These are phyloP conservation scores for Danio albolineatus DNA, from an alignment of 2,797 vertebrate genomes.

Conservation along the genomic window DNA sequence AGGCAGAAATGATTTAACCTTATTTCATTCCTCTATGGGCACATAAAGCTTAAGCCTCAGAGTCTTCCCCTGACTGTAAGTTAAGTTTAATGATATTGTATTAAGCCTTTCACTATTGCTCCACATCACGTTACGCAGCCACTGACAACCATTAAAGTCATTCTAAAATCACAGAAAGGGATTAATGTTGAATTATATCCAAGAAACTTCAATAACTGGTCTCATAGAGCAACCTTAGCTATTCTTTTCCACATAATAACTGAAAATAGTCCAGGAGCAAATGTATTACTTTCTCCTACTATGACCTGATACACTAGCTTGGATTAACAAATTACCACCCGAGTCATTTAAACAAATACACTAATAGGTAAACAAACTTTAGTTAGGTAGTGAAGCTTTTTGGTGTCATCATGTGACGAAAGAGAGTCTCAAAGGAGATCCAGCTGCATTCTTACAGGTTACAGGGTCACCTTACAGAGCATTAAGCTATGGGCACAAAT, in stretches of 20 bases:
- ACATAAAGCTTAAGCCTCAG: conserved; percentile 13
- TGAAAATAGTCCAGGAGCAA: background rate
- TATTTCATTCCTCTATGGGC: conserved; percentile 3
- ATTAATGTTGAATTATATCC: background rate
- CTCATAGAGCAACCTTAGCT: background rate
- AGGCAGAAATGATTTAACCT: conserved; percentile 2
- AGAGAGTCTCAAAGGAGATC: conserved; percentile 9
- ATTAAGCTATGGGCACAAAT: background rate
- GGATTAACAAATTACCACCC: background rate
- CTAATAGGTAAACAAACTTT: background rate
- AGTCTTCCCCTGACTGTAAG: conserved; percentile 6
- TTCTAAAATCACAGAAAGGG: conserved; percentile 18
- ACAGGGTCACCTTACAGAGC: conserved; percentile 38
- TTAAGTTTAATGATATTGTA: conserved; percentile 33
- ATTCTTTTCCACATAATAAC: background rate
- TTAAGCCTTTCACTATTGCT: conserved; percentile 11
- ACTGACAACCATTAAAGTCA: background rate
- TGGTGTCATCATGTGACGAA: background rate
- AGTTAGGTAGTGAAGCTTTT: background rate
- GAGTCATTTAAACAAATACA: background rate
- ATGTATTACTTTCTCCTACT: background rate
- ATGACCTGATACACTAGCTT: background rate
- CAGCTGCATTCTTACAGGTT: conserved; percentile 30
- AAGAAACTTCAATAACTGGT: conserved; percentile 10
- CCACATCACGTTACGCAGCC: background rate